phyloP scores from a whole-genome alignment of 2,797 vertebrate species.

The Petrocephalus sullivani region DNA sequence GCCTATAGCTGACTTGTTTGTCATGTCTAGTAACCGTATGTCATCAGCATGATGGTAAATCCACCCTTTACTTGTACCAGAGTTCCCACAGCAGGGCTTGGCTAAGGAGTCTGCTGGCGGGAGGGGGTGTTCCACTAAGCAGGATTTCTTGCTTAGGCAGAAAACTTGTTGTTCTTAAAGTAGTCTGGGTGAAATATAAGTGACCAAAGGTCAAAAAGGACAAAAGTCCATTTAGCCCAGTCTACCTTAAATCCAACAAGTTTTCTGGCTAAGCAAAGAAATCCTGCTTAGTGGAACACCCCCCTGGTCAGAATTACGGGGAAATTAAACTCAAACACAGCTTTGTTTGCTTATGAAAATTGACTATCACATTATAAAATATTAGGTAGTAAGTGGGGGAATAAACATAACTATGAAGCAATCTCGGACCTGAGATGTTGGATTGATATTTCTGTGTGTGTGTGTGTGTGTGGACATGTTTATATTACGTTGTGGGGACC shows the following conservation, averaged over 20 bases:
- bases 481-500: too few species aligned
- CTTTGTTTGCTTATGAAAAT: slow-evolving; percentile 27
- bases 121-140: not conserved
- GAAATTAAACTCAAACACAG: slow-evolving; percentile 30
- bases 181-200: too few species aligned
- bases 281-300: too few species aligned
- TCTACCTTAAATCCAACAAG: too few species aligned
- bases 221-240: too few species aligned
- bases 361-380: not conserved
- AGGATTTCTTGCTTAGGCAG: too few species aligned
- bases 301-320: slow-evolving; percentile 23
- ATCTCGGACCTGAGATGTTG: not conserved
- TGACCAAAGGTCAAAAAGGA: too few species aligned
- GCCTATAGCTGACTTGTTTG: slow-evolving; percentile 14
- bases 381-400: not conserved
- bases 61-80: slow-evolving; percentile 46
- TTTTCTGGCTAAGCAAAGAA: too few species aligned
- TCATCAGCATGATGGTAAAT: slow-evolving; percentile 11
- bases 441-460: slow-evolving; percentile 11
- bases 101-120: slow-evolving; percentile 40
- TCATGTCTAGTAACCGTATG: not conserved
- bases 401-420: not conserved
- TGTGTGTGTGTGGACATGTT: not conserved
- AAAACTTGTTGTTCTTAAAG: too few species aligned
- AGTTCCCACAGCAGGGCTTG: slow-evolving; percentile 44